Evolutionary conservation across 2,113 vertebrate genomes (phyloP).

Genomic region (Lasiurus borealis): DNA sequence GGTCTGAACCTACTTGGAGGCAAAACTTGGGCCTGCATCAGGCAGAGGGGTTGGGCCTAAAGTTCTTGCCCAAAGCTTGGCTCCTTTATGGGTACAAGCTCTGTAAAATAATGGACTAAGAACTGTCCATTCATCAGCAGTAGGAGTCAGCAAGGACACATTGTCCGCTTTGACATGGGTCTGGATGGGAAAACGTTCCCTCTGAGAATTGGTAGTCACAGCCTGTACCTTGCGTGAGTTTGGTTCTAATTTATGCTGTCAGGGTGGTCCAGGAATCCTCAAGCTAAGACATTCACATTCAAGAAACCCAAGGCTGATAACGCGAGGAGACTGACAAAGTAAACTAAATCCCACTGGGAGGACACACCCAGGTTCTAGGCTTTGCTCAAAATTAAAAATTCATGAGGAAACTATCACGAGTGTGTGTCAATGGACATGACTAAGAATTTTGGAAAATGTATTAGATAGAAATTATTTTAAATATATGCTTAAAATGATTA

Average conservation of each 20-base stretch:
- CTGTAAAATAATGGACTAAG: conserved; percentile 22
- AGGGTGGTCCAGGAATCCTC: conserved; percentile 29
- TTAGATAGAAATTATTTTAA: conserved; percentile 25
- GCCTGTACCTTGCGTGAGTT: conserved; percentile 47
- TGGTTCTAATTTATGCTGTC: conserved; percentile 30
- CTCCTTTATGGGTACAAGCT: not conserved
- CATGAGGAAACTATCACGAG: not conserved
- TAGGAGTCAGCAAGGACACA: not conserved
- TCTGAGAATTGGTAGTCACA: conserved; percentile 57
- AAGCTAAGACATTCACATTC: not conserved
- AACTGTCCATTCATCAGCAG: not conserved
- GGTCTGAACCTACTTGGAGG: not conserved
- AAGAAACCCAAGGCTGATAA: conserved; percentile 12
- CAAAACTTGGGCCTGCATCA: not conserved
- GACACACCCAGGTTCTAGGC: not conserved
- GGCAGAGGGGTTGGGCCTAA: not conserved
- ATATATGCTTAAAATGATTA: conserved; percentile 11
- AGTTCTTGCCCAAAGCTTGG: not conserved
- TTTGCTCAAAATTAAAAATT: conserved; percentile 33
- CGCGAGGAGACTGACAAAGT: not conserved
- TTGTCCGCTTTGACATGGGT: conserved; percentile 31
- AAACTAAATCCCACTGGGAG: conserved; percentile 36
- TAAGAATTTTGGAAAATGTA: conserved; percentile 5
- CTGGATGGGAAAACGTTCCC: not conserved
- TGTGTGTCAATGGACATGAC: not conserved